These are phyloP conservation scores for Epicauta chinensis DNA, from an alignment of 1,140 invertebrate genomes.

Conservation along the genomic window DNA sequence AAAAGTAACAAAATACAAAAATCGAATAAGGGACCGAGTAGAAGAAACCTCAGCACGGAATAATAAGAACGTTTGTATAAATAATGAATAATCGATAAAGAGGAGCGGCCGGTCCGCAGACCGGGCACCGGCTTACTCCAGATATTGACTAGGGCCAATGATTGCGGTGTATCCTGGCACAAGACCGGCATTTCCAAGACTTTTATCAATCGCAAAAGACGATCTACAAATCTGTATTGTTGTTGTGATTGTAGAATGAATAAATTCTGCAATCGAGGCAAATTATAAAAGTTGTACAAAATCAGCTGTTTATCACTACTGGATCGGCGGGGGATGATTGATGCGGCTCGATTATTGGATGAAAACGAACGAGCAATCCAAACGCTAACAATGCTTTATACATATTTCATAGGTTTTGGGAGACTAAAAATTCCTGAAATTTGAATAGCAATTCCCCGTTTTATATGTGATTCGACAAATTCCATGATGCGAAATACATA, in stretches of 20 bases:
- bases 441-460: slow-evolving; percentile 12
- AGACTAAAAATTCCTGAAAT: slow-evolving; percentile 4
- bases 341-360: no score
- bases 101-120: slow-evolving; percentile 27
- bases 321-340: no score
- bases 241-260: no score
- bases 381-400: slow-evolving; percentile 10
- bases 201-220: no score
- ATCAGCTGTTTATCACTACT: no score
- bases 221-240: no score
- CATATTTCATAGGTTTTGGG: slow-evolving; percentile 14
- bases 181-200: not conserved
- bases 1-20: no score
- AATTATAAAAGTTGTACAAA: no score
- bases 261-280: no score
- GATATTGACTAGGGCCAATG: slow-evolving; percentile 33
- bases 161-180: slow-evolving; percentile 16
- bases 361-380: not conserved
- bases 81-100: slow-evolving; percentile 42
- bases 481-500: not conserved
- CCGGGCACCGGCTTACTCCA: slow-evolving; percentile 39
- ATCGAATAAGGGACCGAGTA: not conserved
- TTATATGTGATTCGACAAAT: slow-evolving; percentile 9
- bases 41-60: slow-evolving; percentile 33
- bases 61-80: slow-evolving; percentile 42